A percentile compares a stretch with the other conserved stretches of the same genome.
Evolutionary conservation across 2,888 invertebrate species (phyloP).

Genomic region (Dasypogon diadema): DNA sequence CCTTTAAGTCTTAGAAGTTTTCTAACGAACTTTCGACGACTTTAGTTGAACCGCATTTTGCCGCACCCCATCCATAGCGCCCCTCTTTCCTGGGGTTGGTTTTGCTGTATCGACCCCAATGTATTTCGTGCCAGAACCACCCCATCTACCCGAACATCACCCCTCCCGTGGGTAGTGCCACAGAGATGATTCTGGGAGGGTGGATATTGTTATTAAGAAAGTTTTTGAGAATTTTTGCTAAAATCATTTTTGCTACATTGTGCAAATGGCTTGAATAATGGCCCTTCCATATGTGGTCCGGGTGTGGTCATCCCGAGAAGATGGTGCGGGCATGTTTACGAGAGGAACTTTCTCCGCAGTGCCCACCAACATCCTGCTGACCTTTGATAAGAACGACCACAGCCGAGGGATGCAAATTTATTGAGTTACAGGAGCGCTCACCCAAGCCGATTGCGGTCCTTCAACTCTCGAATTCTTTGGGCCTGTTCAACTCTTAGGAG

Average conservation of each 20-base stretch:
- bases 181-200: not conserved
- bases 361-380: not conserved
- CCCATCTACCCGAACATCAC: not conserved
- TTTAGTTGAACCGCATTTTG: slow-evolving; percentile 7
- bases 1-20: slow-evolving; percentile 49
- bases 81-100: not conserved
- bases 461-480: not conserved
- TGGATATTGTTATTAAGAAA: slow-evolving; percentile 49
- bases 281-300: slow-evolving; percentile 29
- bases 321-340: slow-evolving; percentile 19
- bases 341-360: not conserved
- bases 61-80: not conserved
- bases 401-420: slow-evolving; percentile 32
- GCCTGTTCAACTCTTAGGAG: not conserved
- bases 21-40: slow-evolving; percentile 48
- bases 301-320: slow-evolving; percentile 23
- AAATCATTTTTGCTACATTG: slow-evolving; percentile 32
- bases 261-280: slow-evolving; percentile 32
- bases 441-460: slow-evolving; percentile 5
- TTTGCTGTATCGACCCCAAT: slow-evolving; percentile 36
- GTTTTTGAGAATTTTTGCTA: slow-evolving; percentile 41
- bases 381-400: slow-evolving; percentile 28
- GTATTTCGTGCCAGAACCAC: not conserved
- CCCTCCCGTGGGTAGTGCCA: not conserved
- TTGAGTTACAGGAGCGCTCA: slow-evolving; percentile 5